phyloP scores from a whole-genome alignment of 2,888 invertebrate genomes.

The Dendrolimus pini region DNA sequence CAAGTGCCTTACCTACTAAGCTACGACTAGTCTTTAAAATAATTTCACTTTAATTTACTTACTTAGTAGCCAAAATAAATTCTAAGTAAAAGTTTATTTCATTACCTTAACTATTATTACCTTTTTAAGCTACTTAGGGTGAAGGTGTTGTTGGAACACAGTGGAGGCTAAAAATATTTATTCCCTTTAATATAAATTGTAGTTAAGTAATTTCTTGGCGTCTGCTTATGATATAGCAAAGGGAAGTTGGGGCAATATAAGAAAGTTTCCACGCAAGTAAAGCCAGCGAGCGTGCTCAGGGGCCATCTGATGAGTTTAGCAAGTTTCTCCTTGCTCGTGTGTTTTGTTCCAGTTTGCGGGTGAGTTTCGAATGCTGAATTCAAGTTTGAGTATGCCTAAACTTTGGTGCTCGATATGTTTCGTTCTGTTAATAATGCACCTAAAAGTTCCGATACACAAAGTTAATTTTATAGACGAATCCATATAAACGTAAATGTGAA shows the following conservation, averaged over 20 bases:
- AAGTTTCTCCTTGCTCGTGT: slow-evolving; percentile 49
- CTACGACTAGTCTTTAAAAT: too few relatives aligned
- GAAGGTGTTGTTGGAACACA: too few relatives aligned
- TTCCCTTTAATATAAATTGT: neutral
- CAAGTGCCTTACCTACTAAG: too few relatives aligned
- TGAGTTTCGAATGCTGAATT: slow-evolving; percentile 42
- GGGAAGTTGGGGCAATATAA: slow-evolving; percentile 47
- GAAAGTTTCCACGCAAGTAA: slow-evolving; percentile 55
- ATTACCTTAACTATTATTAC: too few relatives aligned
- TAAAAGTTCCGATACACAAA: too few relatives aligned
- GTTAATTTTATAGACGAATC: too few relatives aligned
- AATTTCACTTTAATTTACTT: too few relatives aligned
- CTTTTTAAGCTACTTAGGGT: too few relatives aligned
- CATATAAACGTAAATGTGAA: too few relatives aligned
- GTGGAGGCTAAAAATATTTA: neutral
- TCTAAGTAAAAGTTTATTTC: too few relatives aligned
- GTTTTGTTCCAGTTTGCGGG: slow-evolving; percentile 39
- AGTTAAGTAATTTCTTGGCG: slow-evolving; percentile 15
- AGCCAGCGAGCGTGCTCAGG: slow-evolving; percentile 46
- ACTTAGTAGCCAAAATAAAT: too few relatives aligned
- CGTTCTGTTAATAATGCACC: too few relatives aligned
- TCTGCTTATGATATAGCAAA: slow-evolving; percentile 34
- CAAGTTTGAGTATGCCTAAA: slow-evolving; percentile 17
- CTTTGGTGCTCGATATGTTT: neutral
- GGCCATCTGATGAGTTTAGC: slow-evolving; percentile 64